Evolutionary conservation across 2,113 vertebrate species (phyloP).

Genomic region (Osmerus mordax): DNA sequence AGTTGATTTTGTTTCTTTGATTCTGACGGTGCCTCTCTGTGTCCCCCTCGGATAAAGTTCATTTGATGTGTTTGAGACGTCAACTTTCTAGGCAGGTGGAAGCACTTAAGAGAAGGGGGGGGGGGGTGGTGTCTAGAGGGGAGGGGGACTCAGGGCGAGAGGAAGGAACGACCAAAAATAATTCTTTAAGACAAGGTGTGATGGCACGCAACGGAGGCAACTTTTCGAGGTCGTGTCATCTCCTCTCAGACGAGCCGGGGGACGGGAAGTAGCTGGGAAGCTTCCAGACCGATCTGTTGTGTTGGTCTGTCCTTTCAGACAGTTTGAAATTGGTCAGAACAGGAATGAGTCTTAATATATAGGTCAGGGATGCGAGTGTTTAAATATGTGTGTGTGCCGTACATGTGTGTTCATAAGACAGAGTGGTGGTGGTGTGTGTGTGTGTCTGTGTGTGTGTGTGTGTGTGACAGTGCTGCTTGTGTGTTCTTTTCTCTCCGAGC

Average conservation of each 20-base stretch:
- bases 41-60: slow-evolving; percentile 64
- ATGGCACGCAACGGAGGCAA: slow-evolving; percentile 45
- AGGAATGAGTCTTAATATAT: slow-evolving; percentile 63
- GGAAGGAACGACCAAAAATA: slow-evolving; percentile 60
- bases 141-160: slow-evolving; percentile 36
- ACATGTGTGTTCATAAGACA: slow-evolving; percentile 12
- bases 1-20: slow-evolving; percentile 64
- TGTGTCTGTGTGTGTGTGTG: slow-evolving; percentile 28
- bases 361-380: slow-evolving; percentile 60
- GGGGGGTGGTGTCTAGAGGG: slow-evolving; percentile 18
- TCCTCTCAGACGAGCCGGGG: too few relatives aligned
- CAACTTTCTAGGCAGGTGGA: slow-evolving; percentile 71
- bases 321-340: slow-evolving; percentile 30
- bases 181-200: slow-evolving; percentile 54
- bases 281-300: slow-evolving; percentile 13
- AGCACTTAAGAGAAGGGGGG: slow-evolving; percentile 60
- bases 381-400: slow-evolving; percentile 32
- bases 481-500: slow-evolving; percentile 36
- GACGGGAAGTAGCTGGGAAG: too few relatives aligned
- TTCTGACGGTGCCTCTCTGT: slow-evolving; percentile 61
- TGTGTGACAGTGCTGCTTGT: slow-evolving; percentile 35
- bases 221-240: slow-evolving; percentile 53
- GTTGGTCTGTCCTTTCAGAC: slow-evolving; percentile 27
- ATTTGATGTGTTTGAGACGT: slow-evolving; percentile 61
- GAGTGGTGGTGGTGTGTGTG: slow-evolving; percentile 26